These are phyloP conservation scores for Epinotia bilunana DNA, from an alignment of 2,888 invertebrate species.

Conservation along the genomic window DNA sequence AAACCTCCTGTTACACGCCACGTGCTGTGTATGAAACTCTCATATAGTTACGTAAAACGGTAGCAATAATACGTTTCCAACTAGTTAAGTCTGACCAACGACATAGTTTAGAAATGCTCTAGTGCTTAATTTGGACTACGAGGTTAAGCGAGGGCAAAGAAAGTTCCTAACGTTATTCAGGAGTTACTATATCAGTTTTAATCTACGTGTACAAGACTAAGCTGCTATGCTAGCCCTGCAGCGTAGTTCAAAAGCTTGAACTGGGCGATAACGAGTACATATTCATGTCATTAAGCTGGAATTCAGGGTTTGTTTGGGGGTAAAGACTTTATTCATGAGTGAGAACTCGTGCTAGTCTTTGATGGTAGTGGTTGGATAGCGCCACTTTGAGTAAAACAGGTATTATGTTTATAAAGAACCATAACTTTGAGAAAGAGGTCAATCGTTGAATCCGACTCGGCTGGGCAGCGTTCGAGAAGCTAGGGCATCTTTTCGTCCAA, in stretches of 20 bases:
- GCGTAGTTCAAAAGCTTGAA: slow-evolving; percentile 26
- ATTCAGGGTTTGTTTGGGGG: slow-evolving; percentile 12
- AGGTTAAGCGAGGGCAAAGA: not conserved
- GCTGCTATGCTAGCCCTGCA: slow-evolving; percentile 1
- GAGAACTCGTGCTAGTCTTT: slow-evolving; percentile 8
- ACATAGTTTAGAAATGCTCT: too few relatives aligned
- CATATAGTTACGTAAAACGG: too few relatives aligned
- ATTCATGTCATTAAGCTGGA: slow-evolving; percentile 29
- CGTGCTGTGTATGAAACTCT: too few relatives aligned
- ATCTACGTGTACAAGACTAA: not conserved
- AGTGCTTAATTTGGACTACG: too few relatives aligned
- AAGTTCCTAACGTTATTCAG: not conserved
- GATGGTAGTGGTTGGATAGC: not conserved
- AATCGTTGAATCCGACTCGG: too few relatives aligned
- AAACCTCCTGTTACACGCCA: too few relatives aligned
- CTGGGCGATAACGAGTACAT: slow-evolving; percentile 52
- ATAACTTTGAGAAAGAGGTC: too few relatives aligned
- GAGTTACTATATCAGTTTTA: not conserved
- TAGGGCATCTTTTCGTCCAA: too few relatives aligned
- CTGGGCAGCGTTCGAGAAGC: too few relatives aligned
- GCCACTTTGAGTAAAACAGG: slow-evolving; percentile 2
- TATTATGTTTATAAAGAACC: not conserved
- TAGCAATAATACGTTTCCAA: too few relatives aligned
- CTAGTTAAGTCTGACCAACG: too few relatives aligned
- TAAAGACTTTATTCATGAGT: slow-evolving; percentile 25